phyloP scores from a whole-genome alignment of 2,113 vertebrate species.

The Sardina pilchardus region DNA sequence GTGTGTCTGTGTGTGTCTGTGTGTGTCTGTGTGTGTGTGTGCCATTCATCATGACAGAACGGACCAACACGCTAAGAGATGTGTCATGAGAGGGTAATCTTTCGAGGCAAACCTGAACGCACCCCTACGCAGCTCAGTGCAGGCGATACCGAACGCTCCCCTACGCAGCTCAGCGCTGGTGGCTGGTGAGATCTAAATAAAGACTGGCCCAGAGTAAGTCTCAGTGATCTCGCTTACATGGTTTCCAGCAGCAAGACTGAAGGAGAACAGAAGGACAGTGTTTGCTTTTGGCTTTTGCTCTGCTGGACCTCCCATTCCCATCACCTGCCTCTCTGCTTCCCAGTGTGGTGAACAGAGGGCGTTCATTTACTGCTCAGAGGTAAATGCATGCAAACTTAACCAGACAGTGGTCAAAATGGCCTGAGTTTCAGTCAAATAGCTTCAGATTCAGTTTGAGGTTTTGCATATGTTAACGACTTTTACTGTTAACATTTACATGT shows the following conservation, averaged over 20 bases:
- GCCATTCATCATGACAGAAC: background rate
- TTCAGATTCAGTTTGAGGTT: background rate
- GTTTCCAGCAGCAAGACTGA: no score
- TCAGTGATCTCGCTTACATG: no score
- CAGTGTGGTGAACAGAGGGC: no score
- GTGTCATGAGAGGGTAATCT: background rate
- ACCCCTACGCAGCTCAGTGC: background rate
- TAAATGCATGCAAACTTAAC: background rate
- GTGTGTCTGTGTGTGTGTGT: no score
- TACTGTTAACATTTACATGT: background rate
- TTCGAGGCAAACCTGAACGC: background rate
- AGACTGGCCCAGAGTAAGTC: background rate
- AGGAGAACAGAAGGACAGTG: background rate
- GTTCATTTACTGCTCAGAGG: background rate
- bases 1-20: no score
- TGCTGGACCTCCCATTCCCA: background rate
- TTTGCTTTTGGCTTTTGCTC: background rate
- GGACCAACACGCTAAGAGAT: background rate
- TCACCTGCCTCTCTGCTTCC: background rate
- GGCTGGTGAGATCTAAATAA: background rate
- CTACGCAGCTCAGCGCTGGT: no score
- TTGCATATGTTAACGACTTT: background rate
- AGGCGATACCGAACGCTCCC: background rate
- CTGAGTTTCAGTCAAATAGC: no score
- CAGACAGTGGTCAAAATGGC: no score